These are phyloP conservation scores for Leucoma salicis DNA, from an alignment of 2,888 invertebrate species.

Conservation along the genomic window DNA sequence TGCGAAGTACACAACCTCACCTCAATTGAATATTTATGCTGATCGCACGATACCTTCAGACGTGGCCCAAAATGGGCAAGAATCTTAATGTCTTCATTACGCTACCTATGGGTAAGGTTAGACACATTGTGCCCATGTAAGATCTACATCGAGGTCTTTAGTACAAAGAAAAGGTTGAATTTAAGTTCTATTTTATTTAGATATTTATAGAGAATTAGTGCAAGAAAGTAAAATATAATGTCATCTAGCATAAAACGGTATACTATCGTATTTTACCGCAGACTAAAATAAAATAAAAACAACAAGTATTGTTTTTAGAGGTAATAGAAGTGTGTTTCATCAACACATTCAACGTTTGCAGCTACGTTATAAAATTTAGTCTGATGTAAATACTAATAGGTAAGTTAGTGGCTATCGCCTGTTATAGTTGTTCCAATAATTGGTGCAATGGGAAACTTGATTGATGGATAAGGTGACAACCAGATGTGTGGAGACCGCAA, in stretches of 20 bases:
- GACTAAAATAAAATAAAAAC: too few species aligned
- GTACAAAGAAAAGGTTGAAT: neutral
- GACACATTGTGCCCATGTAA: constrained; percentile 17
- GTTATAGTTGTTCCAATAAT: constrained; percentile 59
- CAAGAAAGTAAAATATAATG: too few species aligned
- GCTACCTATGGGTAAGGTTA: constrained; percentile 37
- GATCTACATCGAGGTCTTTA: constrained; percentile 12
- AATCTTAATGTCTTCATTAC: constrained; percentile 67
- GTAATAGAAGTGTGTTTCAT: constrained; percentile 62
- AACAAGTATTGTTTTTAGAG: too few species aligned
- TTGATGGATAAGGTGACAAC: constrained; percentile 68
- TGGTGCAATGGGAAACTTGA: constrained; percentile 59
- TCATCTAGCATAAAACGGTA: too few species aligned
- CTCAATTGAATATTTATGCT: constrained; percentile 32
- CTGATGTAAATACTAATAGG: constrained; percentile 9
- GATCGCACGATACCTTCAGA: constrained; percentile 19
- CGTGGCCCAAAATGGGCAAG: constrained; percentile 48
- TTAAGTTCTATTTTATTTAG: neutral
- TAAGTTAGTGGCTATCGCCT: constrained; percentile 37
- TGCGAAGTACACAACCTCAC: constrained; percentile 17
- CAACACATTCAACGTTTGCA: constrained; percentile 30
- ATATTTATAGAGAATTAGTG: too few species aligned
- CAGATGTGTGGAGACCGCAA: constrained; percentile 58
- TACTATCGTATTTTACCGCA: too few species aligned
- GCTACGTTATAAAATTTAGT: constrained; percentile 39